Evolutionary conservation across 2,888 invertebrate genomes (phyloP).

Genomic region (Gryllus longicercus): DNA sequence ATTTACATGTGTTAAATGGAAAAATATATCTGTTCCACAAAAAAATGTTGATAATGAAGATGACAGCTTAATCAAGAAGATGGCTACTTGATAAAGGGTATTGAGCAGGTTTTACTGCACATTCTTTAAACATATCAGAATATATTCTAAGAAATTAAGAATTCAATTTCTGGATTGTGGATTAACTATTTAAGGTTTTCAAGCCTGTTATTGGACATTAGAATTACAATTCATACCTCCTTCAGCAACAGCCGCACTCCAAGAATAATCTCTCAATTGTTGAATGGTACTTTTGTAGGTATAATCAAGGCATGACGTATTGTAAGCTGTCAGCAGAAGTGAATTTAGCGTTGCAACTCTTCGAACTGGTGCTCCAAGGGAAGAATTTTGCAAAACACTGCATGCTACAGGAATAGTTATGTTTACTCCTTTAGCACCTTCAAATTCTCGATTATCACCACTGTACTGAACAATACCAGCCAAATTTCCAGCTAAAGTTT

Average conservation of each 20-base stretch:
- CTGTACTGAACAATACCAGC: constrained; percentile 93
- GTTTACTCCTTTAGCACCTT: constrained; percentile 57
- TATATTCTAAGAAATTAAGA: no score
- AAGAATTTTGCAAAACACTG: constrained; percentile 64
- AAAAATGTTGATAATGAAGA: constrained; percentile 43
- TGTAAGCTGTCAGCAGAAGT: constrained; percentile 61
- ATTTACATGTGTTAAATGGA: no score
- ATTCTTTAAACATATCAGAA: no score
- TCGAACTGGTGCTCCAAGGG: constrained; percentile 59
- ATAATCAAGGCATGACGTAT: constrained; percentile 77
- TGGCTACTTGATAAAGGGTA: no score
- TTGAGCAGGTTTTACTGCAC: no score
- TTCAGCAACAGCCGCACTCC: constrained; percentile 61
- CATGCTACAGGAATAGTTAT: constrained; percentile 82
- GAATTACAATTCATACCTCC: constrained; percentile 52
- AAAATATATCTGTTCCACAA: no score
- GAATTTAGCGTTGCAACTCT: constrained; percentile 71
- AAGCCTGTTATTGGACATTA: not conserved
- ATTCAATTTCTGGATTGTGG: no score
- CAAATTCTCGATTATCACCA: constrained; percentile 73
- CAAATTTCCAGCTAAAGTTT: constrained; percentile 78
- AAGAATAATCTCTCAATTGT: constrained; percentile 62
- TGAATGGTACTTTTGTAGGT: constrained; percentile 73
- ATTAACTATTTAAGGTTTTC: not conserved
- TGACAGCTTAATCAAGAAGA: no score